Evolutionary conservation across 1,140 invertebrate genomes (phyloP), one percentile per base, ranked within the genome.

Genomic region (Dinoponera quadriceps): DNA sequence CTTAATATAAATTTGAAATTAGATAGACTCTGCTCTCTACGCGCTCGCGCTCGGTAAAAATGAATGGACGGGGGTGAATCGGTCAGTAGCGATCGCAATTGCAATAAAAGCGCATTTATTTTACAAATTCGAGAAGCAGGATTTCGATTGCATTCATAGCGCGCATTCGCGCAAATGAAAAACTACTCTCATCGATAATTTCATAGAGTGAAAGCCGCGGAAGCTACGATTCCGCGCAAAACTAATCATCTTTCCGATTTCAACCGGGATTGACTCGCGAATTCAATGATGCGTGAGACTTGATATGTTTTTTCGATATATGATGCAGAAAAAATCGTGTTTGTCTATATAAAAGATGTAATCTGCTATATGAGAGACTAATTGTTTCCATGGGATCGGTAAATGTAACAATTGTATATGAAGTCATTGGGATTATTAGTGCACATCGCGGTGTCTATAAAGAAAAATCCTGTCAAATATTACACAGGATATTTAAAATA

Each of bases 241-340:
- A 71, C 63, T 81, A 81, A 81, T 72, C 51, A 60, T 20, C 66
- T 71, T 68, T 80, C 77, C 65, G 65, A 72, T 81, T 72, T 29
- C 51, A 27, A 48, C 54, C n/a, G 14, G 57, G 44, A 72, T 71
- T 60, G 77, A 38, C 51, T 59, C 54, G 77, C 29, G 20, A 33
- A 72, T 72, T 72, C 77, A 51, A 71, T 54, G 51, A 57, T 44
- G 55, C 69, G 29, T 22, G 22, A 48, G 69, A 59, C 33, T 27
- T 48, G 33, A 80, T 71, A 59, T 18, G 18, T 7, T 72, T 72
- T 27, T 71, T 33, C 63, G 3, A 22, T 27, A 0, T 49, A 55
- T 11, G 20, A 69, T n/a, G 33, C 25, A 69, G 27, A 14, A 66
- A 57, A 57, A 68, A 78, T 66, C 33, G n/a, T 13, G 49, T 80